Evolutionary conservation across 1,140 invertebrate species (phyloP), one percentile per base, ranked within the genome.

Genomic region (Magallana ariakensis): DNA sequence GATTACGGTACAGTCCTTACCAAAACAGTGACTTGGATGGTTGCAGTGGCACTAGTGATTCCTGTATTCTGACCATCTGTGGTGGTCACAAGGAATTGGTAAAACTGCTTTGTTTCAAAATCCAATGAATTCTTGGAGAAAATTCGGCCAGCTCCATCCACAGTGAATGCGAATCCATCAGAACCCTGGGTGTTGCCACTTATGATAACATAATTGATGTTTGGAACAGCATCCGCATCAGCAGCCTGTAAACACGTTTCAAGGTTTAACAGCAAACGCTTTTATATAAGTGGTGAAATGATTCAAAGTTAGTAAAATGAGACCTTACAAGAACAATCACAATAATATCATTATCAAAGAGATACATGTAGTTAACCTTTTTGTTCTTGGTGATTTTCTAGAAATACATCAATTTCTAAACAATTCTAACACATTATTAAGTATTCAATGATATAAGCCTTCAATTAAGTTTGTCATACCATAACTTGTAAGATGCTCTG

Each of bases 31-130:
- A 91, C 87, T 46, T 57, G 81, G 8, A 92, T 88, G 19, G 81
- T 84, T 4, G 91, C 90, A 6, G 84, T 82, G 11, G 86, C 57
- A 80, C 85, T 70, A 15, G 85, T 58, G 2, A 58, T 7, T 19
- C n/a, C 70, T 13, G 66, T 80, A 55, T 85, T 88, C 54, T 26
- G 13, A 7, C 91, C 92, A 85, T 91, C 88, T 11, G 46, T 84
- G n/a, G 92, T 92, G n/a, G 92, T 91, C 7, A 91, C 91, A 54
- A 83, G 84, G 53, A 92, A 91, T 11, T 87, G 66, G 80, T 91
- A 91, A 11, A 81, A 84, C 11, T n/a, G 85, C n/a, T 81, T 87
- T 8, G 80, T 82, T 80, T 92, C 92, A 85, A 87, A 92, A 82
- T 92, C 88, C n/a, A 92, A 82, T 16, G 82, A 53, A 55, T 75